Base-by-base conservation (phyloP, 1,140 invertebrate genomes). In the Micrasema longulum region DNA sequence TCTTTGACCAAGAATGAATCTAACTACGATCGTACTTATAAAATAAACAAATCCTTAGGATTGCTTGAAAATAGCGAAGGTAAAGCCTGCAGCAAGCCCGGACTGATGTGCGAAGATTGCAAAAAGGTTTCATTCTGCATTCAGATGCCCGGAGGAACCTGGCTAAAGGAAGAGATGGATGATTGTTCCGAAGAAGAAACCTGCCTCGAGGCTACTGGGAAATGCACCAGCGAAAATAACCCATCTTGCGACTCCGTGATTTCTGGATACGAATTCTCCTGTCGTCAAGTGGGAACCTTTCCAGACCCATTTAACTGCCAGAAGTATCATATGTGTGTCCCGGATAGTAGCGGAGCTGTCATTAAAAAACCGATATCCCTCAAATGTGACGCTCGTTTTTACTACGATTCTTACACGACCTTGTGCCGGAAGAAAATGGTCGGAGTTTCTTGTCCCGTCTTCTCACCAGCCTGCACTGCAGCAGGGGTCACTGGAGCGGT, bases 301-400 rank as follows among this genome's bases (percentile, higher is more conserved):
- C 82, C 82, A 0, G 80, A 84, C 76, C 79, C 82, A 4, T 82
- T 81, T 16, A 77, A 81, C 26, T 83, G 82, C 60, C 79, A 80
- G 67, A 78, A 79, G 57, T 84, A 82, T 64, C 80, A 83, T 66
- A 78, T 83, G 75, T 84, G 82, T 62, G 77, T 79, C 18, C 78
- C 80, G n/a, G 63, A 11, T 31, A 10, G 22, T 1, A 7, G 14
- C 35, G 23, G 10, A 10, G 2, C 0, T 52, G 22, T 1, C 26
- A n/a, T 23, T 2, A 5, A 11, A n/a, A 23, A n/a, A 4, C 6
- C 10, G 12, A 20, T 18, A 6, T n/a, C n/a, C n/a, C n/a, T n/a
- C n/a, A n/a, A n/a, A n/a, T n/a, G n/a, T n/a, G n/a, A n/a, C n/a
- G n/a, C n/a, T n/a, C n/a, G n/a, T n/a, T n/a, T n/a, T n/a, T n/a